Evolutionary conservation across 2,888 invertebrate species (phyloP), one percentile per base, ranked within the genome.

Genomic region (Rhingia campestris): DNA sequence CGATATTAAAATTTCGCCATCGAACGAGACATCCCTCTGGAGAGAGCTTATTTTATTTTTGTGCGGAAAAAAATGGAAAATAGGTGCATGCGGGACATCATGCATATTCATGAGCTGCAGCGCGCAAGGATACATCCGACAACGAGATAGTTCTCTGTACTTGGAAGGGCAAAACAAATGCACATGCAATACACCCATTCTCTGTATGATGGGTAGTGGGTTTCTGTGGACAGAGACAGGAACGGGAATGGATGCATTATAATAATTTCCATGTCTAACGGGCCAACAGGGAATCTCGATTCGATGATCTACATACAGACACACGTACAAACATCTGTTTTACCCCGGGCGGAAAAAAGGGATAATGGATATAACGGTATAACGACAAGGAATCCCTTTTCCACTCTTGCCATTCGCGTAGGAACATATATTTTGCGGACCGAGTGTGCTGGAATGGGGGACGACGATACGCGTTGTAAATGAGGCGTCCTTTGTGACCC

Each of bases 31-130:
- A 64, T 51, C 64, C 39, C 6, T 22, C 22, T 33, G 10, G 45
- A 53, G 32, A 30, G 32, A 41, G 22, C 3, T 33, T 45, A 39
- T 51, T 32, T 51, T 58, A 6, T 67, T 66, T 45, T 59, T 59
- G 37, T 61, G 37, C n/a, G 12, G 37, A n/a, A 45, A 59, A 58
- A 30, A 41, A 51, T 30, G 39, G 22, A 58, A 64, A 69, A 67
- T 64, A 54, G 74, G 37, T 80, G 59, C 41, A 70, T 69, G 51
- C 54, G 58, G 51, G 58, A 84, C 70, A 43, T 41, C 49, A 84
- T 84, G 80, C 54, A 84, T 84, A 84, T 84, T 84, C 84, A 84
- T 84, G 80, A 84, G 58, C 35, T 56, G n/a, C 63, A 53, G 39
- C 30, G 35, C 47, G 41, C 10, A 43, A 63, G 64, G 54, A 70